phyloP scores from a whole-genome alignment of 1,140 invertebrate species.

The Musca vetustissima region DNA sequence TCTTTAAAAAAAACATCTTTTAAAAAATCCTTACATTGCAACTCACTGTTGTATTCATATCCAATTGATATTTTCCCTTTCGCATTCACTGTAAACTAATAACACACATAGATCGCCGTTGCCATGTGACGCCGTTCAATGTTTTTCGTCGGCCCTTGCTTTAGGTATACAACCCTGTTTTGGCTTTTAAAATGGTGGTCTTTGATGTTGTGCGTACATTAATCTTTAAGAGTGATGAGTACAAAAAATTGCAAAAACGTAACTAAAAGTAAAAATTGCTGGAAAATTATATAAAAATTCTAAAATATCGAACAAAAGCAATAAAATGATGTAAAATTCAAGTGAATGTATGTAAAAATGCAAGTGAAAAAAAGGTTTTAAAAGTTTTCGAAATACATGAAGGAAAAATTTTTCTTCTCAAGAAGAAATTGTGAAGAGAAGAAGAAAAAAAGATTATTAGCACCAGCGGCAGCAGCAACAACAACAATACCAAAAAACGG shows the following conservation, averaged over 20 bases:
- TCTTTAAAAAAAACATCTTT: too few relatives aligned
- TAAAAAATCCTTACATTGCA: too few relatives aligned
- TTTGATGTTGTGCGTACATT: constrained; percentile 53
- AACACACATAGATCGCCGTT: too few relatives aligned
- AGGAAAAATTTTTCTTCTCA: background rate
- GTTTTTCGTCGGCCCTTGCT: too few relatives aligned
- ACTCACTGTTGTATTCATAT: too few relatives aligned
- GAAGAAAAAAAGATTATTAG: constrained; percentile 13
- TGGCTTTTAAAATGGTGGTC: constrained; percentile 51
- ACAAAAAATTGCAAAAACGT: constrained; percentile 49
- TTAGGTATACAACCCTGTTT: constrained; percentile 9
- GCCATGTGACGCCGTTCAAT: too few relatives aligned
- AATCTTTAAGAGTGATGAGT: constrained; percentile 48
- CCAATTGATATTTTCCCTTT: too few relatives aligned
- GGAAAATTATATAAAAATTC: constrained; percentile 37
- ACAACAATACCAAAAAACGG: constrained; percentile 14
- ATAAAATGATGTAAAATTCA: constrained; percentile 34
- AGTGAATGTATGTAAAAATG: constrained; percentile 39
- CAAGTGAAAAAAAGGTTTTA: constrained; percentile 36
- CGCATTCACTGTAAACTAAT: too few relatives aligned
- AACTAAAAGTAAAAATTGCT: constrained; percentile 46
- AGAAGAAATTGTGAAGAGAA: constrained; percentile 7
- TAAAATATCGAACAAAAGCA: constrained; percentile 37
- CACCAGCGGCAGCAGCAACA: constrained; percentile 1
- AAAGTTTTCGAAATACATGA: constrained; percentile 1